Percentiles rank a stretch among this genome's conserved stretches.
Evolutionary conservation across 2,113 vertebrate genomes (phyloP).

Genomic region (Coregonus clupeaformis): DNA sequence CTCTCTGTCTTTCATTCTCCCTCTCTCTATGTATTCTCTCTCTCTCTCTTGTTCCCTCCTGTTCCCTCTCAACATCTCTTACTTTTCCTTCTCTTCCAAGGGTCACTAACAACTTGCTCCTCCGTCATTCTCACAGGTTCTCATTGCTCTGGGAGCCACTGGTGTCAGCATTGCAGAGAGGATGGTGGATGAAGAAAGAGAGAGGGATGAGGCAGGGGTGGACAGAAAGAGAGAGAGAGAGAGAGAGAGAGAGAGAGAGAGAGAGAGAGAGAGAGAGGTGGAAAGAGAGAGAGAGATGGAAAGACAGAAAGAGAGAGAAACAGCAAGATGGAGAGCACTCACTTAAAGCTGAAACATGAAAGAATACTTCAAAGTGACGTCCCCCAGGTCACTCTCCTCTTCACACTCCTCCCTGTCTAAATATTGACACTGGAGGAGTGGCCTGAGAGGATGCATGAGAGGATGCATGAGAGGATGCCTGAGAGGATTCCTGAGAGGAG

Average conservation of each 20-base stretch:
- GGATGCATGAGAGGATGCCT: no score
- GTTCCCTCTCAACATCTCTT: no score
- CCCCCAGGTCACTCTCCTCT: constrained; percentile 46
- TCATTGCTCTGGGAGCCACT: neutral
- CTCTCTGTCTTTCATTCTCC: no score
- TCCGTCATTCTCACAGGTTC: neutral
- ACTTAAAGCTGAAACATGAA: constrained; percentile 60
- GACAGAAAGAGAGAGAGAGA: constrained; percentile 26
- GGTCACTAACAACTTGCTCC: neutral
- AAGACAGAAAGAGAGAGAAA: neutral
- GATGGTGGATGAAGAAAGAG: neutral
- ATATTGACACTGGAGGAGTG: constrained; percentile 50
- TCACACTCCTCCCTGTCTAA: constrained; percentile 53
- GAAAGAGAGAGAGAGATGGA: constrained; percentile 46
- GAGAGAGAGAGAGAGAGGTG: constrained; percentile 8
- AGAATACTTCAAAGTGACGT: constrained; percentile 59
- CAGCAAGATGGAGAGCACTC: constrained; percentile 34
- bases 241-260: constrained; percentile 46
- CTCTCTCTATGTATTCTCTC: no score
- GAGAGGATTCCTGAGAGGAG: no score
- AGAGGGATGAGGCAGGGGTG: constrained; percentile 13
- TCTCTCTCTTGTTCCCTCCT: no score
- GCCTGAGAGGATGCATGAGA: no score
- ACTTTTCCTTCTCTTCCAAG: neutral
- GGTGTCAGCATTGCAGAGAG: neutral